phyloP scores from a whole-genome alignment of 2,888 invertebrate species.

The Callimorpha dominula region DNA sequence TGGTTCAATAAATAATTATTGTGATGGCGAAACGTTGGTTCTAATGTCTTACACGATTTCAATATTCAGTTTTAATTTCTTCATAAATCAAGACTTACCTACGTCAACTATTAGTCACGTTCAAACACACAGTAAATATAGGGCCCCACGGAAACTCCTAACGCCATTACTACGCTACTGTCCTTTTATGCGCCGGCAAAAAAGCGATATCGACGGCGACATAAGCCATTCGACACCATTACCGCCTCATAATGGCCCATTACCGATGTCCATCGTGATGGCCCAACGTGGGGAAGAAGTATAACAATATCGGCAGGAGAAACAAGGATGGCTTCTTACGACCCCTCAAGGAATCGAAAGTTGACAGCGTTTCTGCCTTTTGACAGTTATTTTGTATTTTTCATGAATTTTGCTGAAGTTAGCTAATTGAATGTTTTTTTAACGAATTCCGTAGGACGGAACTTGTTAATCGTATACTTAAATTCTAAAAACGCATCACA shows the following conservation, averaged over 20 bases:
- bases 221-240: neutral
- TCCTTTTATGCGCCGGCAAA: neutral
- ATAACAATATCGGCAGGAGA: neutral
- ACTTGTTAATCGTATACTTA: neutral
- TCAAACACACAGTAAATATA: neutral
- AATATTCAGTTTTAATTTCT: neutral
- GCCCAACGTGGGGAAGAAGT: neutral
- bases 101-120: neutral
- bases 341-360: neutral
- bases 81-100: neutral
- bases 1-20: too few species aligned
- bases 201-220: neutral
- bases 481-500: too few species aligned
- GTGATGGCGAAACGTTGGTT: too few species aligned
- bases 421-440: too few species aligned
- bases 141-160: neutral
- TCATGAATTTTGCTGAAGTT: neutral
- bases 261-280: neutral
- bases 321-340: neutral
- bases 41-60: neutral
- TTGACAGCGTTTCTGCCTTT: neutral
- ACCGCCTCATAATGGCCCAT: neutral
- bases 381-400: neutral
- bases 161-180: neutral
- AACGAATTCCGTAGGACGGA: neutral